A percentile compares a stretch with the other conserved stretches of the same genome.
These are phyloP conservation scores for Chloroceryle amazona DNA, from an alignment of 2,797 vertebrate genomes.

Conservation along the genomic window DNA sequence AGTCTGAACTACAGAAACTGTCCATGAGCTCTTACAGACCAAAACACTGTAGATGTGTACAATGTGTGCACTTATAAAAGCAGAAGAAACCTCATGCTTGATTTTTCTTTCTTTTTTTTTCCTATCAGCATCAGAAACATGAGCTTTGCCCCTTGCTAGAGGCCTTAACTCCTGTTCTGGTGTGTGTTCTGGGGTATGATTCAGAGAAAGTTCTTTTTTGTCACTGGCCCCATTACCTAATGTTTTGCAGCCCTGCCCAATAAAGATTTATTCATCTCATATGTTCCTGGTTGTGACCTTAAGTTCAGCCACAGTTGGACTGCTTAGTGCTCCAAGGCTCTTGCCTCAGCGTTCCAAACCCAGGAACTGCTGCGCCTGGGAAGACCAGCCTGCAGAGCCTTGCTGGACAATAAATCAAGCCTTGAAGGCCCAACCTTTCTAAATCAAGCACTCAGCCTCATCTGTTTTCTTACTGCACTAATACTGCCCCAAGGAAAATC, in stretches of 20 bases:
- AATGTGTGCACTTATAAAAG: not conserved
- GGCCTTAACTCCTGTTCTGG: not conserved
- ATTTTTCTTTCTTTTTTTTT: not conserved
- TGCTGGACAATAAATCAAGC: not conserved
- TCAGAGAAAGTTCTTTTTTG: conserved; percentile 45
- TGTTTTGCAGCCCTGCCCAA: conserved; percentile 56
- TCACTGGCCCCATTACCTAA: conserved; percentile 63
- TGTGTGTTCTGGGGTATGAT: not conserved
- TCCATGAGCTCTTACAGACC: not conserved
- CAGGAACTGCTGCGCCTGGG: not conserved
- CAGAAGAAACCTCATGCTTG: not conserved
- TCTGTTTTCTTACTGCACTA: not conserved
- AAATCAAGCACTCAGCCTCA: not conserved
- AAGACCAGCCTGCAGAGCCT: conserved; percentile 13
- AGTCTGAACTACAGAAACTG: not conserved
- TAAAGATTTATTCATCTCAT: conserved; percentile 60
- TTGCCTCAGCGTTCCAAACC: not conserved
- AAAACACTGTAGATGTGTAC: not conserved
- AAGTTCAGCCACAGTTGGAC: conserved; percentile 17
- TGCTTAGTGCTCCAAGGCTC: not conserved
- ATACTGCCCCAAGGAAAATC: not conserved
- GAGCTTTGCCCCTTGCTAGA: not conserved
- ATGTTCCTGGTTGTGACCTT: conserved; percentile 68
- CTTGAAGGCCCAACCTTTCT: not conserved
- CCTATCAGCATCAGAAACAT: not conserved